Evolutionary conservation across 2,888 invertebrate species (phyloP).

Genomic region (Acrobasis suavella): DNA sequence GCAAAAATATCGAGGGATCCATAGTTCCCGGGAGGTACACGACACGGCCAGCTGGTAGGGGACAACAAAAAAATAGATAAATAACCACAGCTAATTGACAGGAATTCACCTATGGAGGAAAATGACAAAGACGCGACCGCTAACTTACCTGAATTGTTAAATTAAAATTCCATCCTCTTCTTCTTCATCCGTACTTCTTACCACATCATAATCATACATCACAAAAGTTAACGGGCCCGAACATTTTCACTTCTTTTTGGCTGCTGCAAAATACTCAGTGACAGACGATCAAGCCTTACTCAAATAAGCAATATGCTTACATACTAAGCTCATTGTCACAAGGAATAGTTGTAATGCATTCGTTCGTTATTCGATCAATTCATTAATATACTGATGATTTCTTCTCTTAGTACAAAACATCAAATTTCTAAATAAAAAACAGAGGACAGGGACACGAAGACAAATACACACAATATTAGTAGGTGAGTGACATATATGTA

Average conservation of each 20-base stretch:
- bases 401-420: constrained; percentile 30
- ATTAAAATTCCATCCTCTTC: constrained; percentile 46
- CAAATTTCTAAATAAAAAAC: constrained; percentile 40
- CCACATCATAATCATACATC: constrained; percentile 38
- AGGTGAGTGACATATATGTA: constrained; percentile 29
- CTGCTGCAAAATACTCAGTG: constrained; percentile 36
- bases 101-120: constrained; percentile 3
- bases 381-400: constrained; percentile 30
- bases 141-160: constrained; percentile 32
- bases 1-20: constrained; percentile 88
- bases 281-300: constrained; percentile 46
- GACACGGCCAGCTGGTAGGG: constrained; percentile 45
- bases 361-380: constrained; percentile 35
- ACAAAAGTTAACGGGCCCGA: constrained; percentile 37
- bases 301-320: constrained; percentile 36
- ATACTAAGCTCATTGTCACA: constrained; percentile 37
- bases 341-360: constrained; percentile 26
- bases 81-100: constrained; percentile 1
- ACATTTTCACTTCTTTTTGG: constrained; percentile 43
- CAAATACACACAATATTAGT: constrained; percentile 46
- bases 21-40: constrained; percentile 71
- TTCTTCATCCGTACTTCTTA: constrained; percentile 35
- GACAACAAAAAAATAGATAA: constrained; percentile 35
- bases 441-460: constrained; percentile 54
- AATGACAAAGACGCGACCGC: constrained; percentile 34